Evolutionary conservation across 2,797 vertebrate species (phyloP).

Genomic region (Knipowitschia caucasica): DNA sequence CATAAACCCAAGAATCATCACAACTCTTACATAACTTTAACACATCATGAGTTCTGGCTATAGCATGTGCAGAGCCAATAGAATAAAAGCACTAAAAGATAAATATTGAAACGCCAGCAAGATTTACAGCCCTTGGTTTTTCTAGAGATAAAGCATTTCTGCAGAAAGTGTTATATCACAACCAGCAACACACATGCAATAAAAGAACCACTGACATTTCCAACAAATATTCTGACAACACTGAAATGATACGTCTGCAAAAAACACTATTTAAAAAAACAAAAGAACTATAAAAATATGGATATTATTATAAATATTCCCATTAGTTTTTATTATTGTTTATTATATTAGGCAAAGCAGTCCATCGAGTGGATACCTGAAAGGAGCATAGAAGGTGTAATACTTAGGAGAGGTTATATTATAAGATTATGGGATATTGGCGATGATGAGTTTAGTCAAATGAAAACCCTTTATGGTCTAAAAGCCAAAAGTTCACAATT

Average conservation of each 20-base stretch:
- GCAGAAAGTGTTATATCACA: slow-evolving; percentile 63
- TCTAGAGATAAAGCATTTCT: slow-evolving; percentile 29
- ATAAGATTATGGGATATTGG: too few species aligned
- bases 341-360: too few species aligned
- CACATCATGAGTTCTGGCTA: slow-evolving; percentile 3
- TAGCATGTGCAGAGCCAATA: slow-evolving; percentile 21
- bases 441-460: too few species aligned
- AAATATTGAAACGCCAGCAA: slow-evolving; percentile 21
- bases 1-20: not conserved
- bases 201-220: slow-evolving; percentile 4
- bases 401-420: too few species aligned
- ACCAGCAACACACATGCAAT: slow-evolving; percentile 35
- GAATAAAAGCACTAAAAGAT: slow-evolving; percentile 25
- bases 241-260: too few species aligned
- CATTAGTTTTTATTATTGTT: too few species aligned
- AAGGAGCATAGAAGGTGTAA: too few species aligned
- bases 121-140: slow-evolving; percentile 13
- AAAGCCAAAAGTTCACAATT: too few species aligned
- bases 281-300: slow-evolving; percentile 38
- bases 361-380: too few species aligned
- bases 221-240: not conserved
- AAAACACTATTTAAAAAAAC: not conserved
- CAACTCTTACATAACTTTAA: not conserved
- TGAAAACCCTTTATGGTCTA: too few species aligned
- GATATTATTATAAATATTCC: too few species aligned